A percentile compares a stretch with the other conserved stretches of the same genome.
phyloP scores from a whole-genome alignment of 2,113 vertebrate species.

The Salvelinus sp. region DNA sequence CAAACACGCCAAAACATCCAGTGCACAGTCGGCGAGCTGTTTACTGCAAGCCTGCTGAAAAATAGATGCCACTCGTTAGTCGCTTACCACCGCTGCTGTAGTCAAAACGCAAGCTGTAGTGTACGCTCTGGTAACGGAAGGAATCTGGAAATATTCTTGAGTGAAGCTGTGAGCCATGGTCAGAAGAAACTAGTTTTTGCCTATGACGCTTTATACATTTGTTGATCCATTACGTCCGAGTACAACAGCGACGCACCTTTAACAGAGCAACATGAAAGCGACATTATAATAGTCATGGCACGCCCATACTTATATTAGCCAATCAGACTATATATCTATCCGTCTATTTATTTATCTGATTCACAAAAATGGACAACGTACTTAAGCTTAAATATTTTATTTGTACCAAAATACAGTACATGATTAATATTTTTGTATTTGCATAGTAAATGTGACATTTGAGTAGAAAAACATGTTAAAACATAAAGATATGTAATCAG shows the following conservation, averaged over 20 bases:
- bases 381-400: conserved; percentile 50
- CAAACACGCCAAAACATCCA: too few species aligned
- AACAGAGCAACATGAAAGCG: not conserved
- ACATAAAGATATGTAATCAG: conserved; percentile 42
- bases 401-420: conserved; percentile 45
- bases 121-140: conserved; percentile 75
- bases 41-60: not conserved
- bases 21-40: not conserved
- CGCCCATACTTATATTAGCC: not conserved
- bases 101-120: conserved; percentile 78
- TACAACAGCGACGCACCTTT: not conserved
- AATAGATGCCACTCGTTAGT: not conserved
- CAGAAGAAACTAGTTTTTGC: not conserved
- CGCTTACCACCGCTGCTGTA: conserved; percentile 73
- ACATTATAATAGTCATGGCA: not conserved
- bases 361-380: not conserved
- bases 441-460: conserved; percentile 48
- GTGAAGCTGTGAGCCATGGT: conserved; percentile 76
- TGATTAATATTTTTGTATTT: conserved; percentile 56
- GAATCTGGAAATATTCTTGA: conserved; percentile 74
- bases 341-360: not conserved
- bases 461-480: conserved; percentile 31
- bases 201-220: not conserved
- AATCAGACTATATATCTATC: not conserved
- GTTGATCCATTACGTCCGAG: not conserved